Conservation (phyloP, 2,797 vertebrate species). For the Enteromius radiatus region DNA sequence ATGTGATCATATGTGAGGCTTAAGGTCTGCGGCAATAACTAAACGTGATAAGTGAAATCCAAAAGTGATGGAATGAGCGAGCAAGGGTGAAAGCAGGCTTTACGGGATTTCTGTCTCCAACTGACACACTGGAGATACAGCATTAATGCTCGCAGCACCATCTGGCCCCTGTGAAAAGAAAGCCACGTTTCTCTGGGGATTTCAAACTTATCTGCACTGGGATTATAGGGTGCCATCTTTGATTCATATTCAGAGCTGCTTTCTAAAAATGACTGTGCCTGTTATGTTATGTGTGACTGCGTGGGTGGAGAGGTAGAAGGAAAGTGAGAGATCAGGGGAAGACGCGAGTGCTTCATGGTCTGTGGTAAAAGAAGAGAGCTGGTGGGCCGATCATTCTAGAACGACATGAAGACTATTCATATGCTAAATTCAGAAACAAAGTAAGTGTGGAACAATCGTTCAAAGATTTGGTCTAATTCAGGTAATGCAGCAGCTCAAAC, state of each 20-base stretch:
- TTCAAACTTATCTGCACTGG: slow-evolving; percentile 58
- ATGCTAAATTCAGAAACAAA: not conserved
- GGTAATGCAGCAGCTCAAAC: not conserved
- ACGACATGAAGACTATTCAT: slow-evolving; percentile 7
- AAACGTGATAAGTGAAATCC: slow-evolving; percentile 56
- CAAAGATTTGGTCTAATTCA: slow-evolving; percentile 13
- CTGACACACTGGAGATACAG: slow-evolving; percentile 61
- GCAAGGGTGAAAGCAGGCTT: slow-evolving; percentile 54
- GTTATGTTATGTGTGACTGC: slow-evolving; percentile 46
- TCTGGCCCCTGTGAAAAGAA: slow-evolving; percentile 66
- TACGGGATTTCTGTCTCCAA: slow-evolving; percentile 40
- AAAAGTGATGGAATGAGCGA: slow-evolving; percentile 49
- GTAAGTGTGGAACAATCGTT: not conserved
- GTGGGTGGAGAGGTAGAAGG: slow-evolving; percentile 53
- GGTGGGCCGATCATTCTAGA: slow-evolving; percentile 20
- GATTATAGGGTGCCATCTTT: slow-evolving; percentile 64
- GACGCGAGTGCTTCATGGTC: slow-evolving; percentile 30
- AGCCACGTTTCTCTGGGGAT: slow-evolving; percentile 56
- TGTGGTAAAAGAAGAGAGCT: slow-evolving; percentile 27
- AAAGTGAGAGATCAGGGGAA: slow-evolving; percentile 46
- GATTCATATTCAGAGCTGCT: slow-evolving; percentile 60
- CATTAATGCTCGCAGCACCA: slow-evolving; percentile 58
- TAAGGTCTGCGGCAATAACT: slow-evolving; percentile 45
- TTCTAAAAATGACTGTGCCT: slow-evolving; percentile 56
- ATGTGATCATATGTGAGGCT: slow-evolving; percentile 50